Base-by-base conservation (phyloP, 2,113 vertebrate genomes). In the Rostratula benghalensis region DNA sequence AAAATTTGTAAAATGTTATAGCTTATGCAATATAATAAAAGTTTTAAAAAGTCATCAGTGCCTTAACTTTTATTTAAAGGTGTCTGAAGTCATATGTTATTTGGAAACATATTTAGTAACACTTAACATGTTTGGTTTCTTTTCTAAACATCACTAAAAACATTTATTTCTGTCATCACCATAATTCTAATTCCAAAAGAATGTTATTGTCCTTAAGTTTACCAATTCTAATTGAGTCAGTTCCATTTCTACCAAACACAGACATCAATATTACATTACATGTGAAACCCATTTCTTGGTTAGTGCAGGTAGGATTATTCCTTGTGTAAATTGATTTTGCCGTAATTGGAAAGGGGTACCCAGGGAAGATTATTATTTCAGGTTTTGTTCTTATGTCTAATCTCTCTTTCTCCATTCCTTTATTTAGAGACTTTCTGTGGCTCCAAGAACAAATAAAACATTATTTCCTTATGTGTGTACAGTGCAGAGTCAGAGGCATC, bases 1-100 rank as follows among this genome's bases (percentile, higher is more conserved):
- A 96, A 96, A 80, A 96, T 97, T 97, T 98, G 96, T 98, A 98
- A 97, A 95, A 96, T 92, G 95, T 95, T 95, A 91, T 33, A 96
- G 90, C 92, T 98, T 96, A 97, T 96, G 95, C 97, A 97, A 96
- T 89, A 95, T 95, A 97, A 97, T 98, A 98, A 97, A 98, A 87
- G 61, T 92, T 92, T 39, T 81, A 67, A 97, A 97, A 93, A 87
- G 48, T 23, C 76, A 27, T 8, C 13, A 5, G 33, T 92, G 69
- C 7, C 11, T 76, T 91, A 30, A 56, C 31, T 87, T 90, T 68
- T 78, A 51, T 91, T 92, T 71, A 4, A 57, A 18, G 63, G 10
- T 17, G 16, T 88, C 60, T 71, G 25, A 88, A 88, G 27, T 51
- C 3, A 1, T n/a, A 5, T 3, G 1, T 77, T 83, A 10, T 70